Evolutionary conservation across 2,797 vertebrate genomes (phyloP).

Genomic region (Microctenopoma lineatum): DNA sequence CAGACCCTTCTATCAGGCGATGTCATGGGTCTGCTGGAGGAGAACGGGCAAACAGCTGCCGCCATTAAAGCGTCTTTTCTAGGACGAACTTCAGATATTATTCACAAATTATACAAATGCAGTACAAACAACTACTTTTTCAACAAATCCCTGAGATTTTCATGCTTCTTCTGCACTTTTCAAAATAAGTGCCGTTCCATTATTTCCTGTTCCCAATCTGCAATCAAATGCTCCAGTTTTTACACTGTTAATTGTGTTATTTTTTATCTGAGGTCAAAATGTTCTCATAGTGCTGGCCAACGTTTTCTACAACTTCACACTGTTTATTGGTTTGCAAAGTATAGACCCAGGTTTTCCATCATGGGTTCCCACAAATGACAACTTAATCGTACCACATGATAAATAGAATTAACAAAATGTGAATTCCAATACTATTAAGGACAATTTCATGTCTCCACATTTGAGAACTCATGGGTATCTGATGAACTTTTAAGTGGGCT

Average conservation of each 20-base stretch:
- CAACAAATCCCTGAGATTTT: not conserved
- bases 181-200: not conserved
- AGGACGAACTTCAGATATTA: not conserved
- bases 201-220: not conserved
- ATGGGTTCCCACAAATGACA: not conserved
- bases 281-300: slow-evolving; percentile 21
- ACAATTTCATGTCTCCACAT: not conserved
- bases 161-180: not conserved
- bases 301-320: not conserved
- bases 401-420: slow-evolving; percentile 14
- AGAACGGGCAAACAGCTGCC: slow-evolving; percentile 30
- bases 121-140: not conserved
- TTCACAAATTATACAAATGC: not conserved
- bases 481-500: not conserved
- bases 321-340: slow-evolving; percentile 1
- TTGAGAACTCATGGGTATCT: not conserved
- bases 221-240: not conserved
- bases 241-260: not conserved
- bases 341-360: not conserved
- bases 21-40: slow-evolving; percentile 38
- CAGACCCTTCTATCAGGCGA: slow-evolving; percentile 29
- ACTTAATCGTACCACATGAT: not conserved
- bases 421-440: not conserved
- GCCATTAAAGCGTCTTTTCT: slow-evolving; percentile 27
- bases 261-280: slow-evolving; percentile 17